phyloP scores from a whole-genome alignment of 2,797 vertebrate genomes.

The Echiichthys vipera region DNA sequence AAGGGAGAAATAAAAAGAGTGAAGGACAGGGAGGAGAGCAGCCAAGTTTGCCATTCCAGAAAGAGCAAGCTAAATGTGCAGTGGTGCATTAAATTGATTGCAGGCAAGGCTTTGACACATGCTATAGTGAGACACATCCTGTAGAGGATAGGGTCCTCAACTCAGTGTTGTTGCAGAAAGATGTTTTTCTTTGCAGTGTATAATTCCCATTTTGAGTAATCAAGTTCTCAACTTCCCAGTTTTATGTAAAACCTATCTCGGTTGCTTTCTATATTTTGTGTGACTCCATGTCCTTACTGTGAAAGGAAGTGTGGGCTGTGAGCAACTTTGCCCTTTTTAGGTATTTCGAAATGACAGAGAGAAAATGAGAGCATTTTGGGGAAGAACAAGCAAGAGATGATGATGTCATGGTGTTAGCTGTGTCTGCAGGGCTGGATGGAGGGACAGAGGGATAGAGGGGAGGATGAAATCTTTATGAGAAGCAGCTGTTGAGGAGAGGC shows the following conservation, averaged over 20 bases:
- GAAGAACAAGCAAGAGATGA: constrained; percentile 59
- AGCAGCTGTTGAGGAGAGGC: constrained; percentile 83
- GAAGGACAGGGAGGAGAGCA: constrained; percentile 42
- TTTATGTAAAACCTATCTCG: constrained; percentile 23
- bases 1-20: constrained; percentile 48
- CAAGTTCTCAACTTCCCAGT: constrained; percentile 5
- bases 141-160: constrained; percentile 37
- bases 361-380: constrained; percentile 36
- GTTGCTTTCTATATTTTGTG: constrained; percentile 24
- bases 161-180: constrained; percentile 38
- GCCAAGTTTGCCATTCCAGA: constrained; percentile 69
- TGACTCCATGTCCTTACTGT: constrained; percentile 24
- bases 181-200: constrained; percentile 1
- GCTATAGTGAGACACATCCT: constrained; percentile 51
- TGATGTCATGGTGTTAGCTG: constrained; percentile 83
- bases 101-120: constrained; percentile 68
- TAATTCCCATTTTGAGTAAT: constrained; percentile 35
- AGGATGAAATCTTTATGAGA: constrained; percentile 82
- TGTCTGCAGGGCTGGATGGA: constrained; percentile 69
- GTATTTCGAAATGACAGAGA: constrained; percentile 71
- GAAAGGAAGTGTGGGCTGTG: constrained; percentile 23
- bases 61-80: constrained; percentile 71
- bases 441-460: constrained; percentile 58
- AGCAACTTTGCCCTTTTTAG: constrained; percentile 73
- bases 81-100: constrained; percentile 77